Evolutionary conservation across 2,113 vertebrate genomes (phyloP).

Genomic region (Xyrauchen texanus): DNA sequence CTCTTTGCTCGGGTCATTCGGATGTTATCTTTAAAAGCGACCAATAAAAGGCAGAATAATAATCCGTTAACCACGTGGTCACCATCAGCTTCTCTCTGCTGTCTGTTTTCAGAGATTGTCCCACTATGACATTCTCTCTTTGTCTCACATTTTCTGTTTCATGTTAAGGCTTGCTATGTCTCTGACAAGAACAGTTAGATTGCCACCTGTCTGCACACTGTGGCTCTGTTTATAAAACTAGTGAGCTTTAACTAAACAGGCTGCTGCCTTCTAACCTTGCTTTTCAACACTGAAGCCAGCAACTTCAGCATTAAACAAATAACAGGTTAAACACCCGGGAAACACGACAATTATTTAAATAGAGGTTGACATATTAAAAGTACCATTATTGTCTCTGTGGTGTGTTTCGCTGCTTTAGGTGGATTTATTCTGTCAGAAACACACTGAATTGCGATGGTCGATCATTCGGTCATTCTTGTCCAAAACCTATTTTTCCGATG

Average conservation of each 20-base stretch:
- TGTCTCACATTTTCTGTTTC: background rate
- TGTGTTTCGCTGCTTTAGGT: too few species aligned
- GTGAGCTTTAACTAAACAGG: background rate
- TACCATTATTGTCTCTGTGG: too few species aligned
- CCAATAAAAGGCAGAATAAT: background rate
- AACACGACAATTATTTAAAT: too few species aligned
- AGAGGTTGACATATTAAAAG: too few species aligned
- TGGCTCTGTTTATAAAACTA: background rate
- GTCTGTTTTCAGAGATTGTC: background rate
- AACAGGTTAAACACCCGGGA: too few species aligned
- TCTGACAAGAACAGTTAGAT: background rate
- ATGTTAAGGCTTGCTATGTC: background rate
- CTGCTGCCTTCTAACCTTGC: too few species aligned
- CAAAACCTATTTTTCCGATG: too few species aligned
- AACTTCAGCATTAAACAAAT: too few species aligned
- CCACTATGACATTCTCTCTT: slow-evolving; percentile 6
- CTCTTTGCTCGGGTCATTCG: slow-evolving; percentile 4
- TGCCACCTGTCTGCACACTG: background rate
- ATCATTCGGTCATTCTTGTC: too few species aligned
- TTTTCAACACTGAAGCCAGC: too few species aligned
- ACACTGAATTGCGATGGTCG: too few species aligned
- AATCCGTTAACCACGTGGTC: background rate
- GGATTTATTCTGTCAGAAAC: too few species aligned
- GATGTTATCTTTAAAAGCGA: slow-evolving; percentile 10
- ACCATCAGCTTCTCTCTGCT: background rate